phyloP scores from a whole-genome alignment of 2,797 vertebrate genomes.

The Chelon auratus region DNA sequence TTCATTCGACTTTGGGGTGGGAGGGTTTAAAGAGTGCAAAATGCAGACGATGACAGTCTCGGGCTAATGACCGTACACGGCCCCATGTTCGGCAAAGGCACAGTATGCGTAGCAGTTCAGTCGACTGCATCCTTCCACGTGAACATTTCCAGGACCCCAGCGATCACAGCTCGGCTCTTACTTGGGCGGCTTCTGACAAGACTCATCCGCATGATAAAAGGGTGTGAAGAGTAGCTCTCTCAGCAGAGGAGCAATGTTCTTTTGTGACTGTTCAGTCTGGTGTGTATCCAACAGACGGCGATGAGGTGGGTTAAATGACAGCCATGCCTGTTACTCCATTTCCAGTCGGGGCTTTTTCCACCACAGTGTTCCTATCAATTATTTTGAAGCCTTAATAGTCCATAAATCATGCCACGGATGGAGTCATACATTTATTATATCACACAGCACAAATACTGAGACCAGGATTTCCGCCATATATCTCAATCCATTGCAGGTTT shows the following conservation, averaged over 20 bases:
- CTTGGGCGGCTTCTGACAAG: constrained; percentile 53
- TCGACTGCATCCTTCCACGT: constrained; percentile 54
- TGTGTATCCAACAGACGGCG: constrained; percentile 39
- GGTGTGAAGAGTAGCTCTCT: constrained; percentile 47
- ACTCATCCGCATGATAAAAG: constrained; percentile 55
- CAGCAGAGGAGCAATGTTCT: constrained; percentile 49
- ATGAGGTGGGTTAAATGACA: constrained; percentile 49
- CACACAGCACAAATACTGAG: constrained; percentile 55
- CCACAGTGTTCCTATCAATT: constrained; percentile 56
- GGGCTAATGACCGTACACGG: constrained; percentile 61
- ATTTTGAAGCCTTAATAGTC: constrained; percentile 71
- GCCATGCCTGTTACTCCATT: constrained; percentile 54
- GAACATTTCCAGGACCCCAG: constrained; percentile 44
- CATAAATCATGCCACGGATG: constrained; percentile 63
- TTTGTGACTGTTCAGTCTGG: constrained; percentile 53
- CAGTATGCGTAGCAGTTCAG: constrained; percentile 70
- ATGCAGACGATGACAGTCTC: constrained; percentile 59
- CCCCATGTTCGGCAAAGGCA: constrained; percentile 79
- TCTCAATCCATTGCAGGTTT: constrained; percentile 51
- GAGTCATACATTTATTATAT: constrained; percentile 67
- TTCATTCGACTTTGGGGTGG: constrained; percentile 72
- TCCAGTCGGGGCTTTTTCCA: constrained; percentile 56
- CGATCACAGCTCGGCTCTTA: constrained; percentile 44
- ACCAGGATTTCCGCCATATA: constrained; percentile 42
- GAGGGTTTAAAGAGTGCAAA: constrained; percentile 61